Conservation (phyloP, 1,140 invertebrate species). For the Drosophila azteca region DNA sequence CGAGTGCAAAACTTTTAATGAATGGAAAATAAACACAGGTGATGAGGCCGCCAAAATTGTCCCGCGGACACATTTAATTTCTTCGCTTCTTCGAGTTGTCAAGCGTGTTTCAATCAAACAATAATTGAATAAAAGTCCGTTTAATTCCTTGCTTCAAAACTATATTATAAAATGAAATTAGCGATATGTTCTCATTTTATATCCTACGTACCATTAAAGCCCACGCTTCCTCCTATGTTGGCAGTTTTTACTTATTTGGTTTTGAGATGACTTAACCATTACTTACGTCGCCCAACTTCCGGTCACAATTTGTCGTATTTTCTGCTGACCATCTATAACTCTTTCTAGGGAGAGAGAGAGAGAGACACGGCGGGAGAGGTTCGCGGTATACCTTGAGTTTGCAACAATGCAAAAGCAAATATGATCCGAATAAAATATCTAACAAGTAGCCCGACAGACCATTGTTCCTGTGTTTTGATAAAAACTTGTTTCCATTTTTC, state of each 20-base stretch:
- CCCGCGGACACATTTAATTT: slow-evolving; percentile 30
- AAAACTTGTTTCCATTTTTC: slow-evolving; percentile 56
- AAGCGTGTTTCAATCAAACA: background rate
- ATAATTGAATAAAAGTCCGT: background rate
- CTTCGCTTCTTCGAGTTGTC: slow-evolving; percentile 22
- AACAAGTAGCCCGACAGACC: slow-evolving; percentile 12
- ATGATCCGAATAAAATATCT: slow-evolving; percentile 7
- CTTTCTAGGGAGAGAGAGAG: slow-evolving; percentile 7
- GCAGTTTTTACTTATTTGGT: too few relatives aligned
- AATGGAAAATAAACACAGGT: slow-evolving; percentile 58
- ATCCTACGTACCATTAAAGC: too few relatives aligned
- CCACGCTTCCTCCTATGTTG: too few relatives aligned
- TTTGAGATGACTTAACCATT: slow-evolving; percentile 26
- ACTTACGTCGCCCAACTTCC: slow-evolving; percentile 49
- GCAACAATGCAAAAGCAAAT: slow-evolving; percentile 27
- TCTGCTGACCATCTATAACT: slow-evolving; percentile 57
- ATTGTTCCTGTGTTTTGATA: slow-evolving; percentile 37
- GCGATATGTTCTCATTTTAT: too few relatives aligned
- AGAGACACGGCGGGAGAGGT: background rate
- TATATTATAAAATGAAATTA: too few relatives aligned
- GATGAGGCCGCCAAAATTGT: slow-evolving; percentile 20
- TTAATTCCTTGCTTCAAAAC: too few relatives aligned
- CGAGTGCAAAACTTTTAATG: slow-evolving; percentile 71
- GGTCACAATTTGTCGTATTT: slow-evolving; percentile 32
- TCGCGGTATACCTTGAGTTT: background rate